Percentiles rank a stretch among this genome's conserved stretches.
These are phyloP conservation scores for Dryoscopus gambensis DNA, from an alignment of 2,113 vertebrate genomes.

Conservation along the genomic window DNA sequence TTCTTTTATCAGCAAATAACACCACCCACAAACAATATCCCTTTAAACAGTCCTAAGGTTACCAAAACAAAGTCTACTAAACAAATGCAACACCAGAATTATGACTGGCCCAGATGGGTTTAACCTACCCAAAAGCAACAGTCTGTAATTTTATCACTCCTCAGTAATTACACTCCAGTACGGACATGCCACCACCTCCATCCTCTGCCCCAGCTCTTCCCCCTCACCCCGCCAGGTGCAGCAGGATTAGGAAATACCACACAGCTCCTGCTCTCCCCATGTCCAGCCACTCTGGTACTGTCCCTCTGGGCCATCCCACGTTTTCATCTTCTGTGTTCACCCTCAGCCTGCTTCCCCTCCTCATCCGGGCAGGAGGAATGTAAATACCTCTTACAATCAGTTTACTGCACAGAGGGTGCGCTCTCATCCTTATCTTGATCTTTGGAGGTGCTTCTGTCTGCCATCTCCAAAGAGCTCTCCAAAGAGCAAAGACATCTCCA, in stretches of 20 bases:
- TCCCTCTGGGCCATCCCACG: not conserved
- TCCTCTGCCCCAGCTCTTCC: not conserved
- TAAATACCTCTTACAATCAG: not conserved
- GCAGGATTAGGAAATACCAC: not conserved
- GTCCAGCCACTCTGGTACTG: accelerated
- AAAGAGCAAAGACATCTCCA: not conserved
- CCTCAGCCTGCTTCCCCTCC: not conserved
- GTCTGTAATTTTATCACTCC: not conserved
- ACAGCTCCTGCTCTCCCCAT: not conserved
- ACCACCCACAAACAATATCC: not conserved
- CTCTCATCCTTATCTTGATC: not conserved
- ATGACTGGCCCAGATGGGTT: not conserved
- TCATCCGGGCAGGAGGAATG: not conserved
- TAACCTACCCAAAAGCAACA: not conserved
- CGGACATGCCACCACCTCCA: not conserved
- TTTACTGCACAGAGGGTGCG: not conserved
- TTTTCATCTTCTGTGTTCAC: not conserved
- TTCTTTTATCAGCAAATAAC: not conserved
- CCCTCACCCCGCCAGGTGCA: not conserved
- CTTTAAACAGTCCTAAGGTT: not conserved
- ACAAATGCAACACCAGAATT: not conserved
- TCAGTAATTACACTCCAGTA: not conserved
- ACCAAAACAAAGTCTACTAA: not conserved
- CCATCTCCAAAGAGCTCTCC: not conserved
- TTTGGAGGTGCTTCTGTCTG: not conserved